These are phyloP conservation scores for Bradypus variegatus DNA, from an alignment of 2,797 vertebrate genomes.

Conservation along the genomic window DNA sequence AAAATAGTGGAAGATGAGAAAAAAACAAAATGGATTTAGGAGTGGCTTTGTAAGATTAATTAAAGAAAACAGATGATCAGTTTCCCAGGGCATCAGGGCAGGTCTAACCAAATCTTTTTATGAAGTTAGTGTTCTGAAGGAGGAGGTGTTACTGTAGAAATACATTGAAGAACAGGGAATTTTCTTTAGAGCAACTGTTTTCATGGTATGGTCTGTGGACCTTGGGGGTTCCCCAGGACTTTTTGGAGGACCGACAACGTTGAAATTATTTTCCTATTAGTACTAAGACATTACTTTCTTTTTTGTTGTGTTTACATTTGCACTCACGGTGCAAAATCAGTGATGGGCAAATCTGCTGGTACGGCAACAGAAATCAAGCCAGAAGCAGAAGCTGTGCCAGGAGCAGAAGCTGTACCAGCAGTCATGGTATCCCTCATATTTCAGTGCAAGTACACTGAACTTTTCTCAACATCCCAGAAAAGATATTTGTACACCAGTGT, in stretches of 20 bases:
- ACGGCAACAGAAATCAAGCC: too few relatives aligned
- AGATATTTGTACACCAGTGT: too few relatives aligned
- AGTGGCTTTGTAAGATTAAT: neutral
- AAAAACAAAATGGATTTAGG: neutral
- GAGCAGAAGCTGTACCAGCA: too few relatives aligned
- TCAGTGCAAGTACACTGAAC: neutral
- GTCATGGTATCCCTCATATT: neutral
- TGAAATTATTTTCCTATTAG: neutral
- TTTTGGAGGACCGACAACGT: neutral
- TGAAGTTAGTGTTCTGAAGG: neutral
- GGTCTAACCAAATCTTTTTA: neutral
- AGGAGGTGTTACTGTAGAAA: neutral
- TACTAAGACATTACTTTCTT: neutral
- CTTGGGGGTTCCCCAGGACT: neutral
- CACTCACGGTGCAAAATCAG: neutral
- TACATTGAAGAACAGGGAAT: neutral
- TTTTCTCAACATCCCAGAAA: too few relatives aligned
- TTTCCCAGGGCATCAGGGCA: neutral
- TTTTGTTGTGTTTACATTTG: neutral
- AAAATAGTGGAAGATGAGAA: neutral
- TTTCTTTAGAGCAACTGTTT: neutral
- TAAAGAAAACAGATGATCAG: neutral
- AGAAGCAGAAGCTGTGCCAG: too few relatives aligned
- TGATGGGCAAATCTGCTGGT: neutral
- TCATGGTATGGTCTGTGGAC: neutral